A percentile compares a stretch with the other conserved stretches of the same genome.
Conservation (phyloP, 2,113 vertebrate genomes). For the Varanus salvator region DNA sequence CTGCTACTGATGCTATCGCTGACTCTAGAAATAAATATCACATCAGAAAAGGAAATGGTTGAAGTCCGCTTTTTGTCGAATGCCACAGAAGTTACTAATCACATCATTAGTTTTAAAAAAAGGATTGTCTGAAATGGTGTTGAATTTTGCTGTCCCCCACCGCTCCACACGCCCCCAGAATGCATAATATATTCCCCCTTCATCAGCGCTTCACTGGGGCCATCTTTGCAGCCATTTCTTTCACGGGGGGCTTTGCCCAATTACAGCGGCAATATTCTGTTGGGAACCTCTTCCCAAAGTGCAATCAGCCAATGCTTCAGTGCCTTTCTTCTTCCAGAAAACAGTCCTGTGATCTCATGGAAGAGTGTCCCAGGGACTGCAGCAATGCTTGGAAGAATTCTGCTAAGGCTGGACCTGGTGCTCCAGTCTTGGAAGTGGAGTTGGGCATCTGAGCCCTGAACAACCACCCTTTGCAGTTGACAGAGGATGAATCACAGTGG, state of each 20-base stretch:
- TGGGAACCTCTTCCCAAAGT: not conserved
- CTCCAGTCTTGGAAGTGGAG: too few species aligned
- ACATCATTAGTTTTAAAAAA: slow-evolving; percentile 27
- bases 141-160: not conserved
- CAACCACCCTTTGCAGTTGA: too few species aligned
- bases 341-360: too few species aligned
- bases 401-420: too few species aligned
- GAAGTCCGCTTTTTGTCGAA: slow-evolving; percentile 31
- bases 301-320: not conserved
- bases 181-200: not conserved
- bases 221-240: not conserved
- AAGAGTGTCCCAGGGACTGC: too few species aligned
- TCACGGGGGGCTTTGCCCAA: not conserved
- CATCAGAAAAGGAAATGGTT: slow-evolving; percentile 19
- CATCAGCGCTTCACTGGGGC: not conserved
- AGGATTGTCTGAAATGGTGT: not conserved
- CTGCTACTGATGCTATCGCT: slow-evolving; percentile 12
- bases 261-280: not conserved
- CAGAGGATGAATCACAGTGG: too few species aligned
- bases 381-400: too few species aligned
- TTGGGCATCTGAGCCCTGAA: too few species aligned
- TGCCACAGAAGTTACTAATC: slow-evolving; percentile 32
- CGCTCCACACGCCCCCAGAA: too few species aligned
- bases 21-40: slow-evolving; percentile 49
- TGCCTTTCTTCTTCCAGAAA: not conserved